Evolutionary conservation across 2,797 vertebrate species (phyloP).

Genomic region (Dicrostonyx torquatus): DNA sequence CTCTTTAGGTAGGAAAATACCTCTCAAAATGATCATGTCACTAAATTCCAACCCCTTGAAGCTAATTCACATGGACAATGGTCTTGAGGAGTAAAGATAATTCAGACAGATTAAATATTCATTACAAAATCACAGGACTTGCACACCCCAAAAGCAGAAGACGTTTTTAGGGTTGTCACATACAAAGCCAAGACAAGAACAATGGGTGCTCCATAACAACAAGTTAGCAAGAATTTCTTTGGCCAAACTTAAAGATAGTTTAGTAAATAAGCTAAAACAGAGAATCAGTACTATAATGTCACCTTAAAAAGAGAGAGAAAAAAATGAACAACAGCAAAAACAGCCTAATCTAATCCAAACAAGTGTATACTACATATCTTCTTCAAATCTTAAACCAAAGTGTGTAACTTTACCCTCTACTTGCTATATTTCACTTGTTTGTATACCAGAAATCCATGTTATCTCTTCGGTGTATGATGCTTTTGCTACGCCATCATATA

Average conservation of each 20-base stretch:
- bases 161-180: not conserved
- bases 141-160: not conserved
- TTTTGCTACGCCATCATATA: not conserved
- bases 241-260: not conserved
- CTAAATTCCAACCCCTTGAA: not conserved
- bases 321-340: not conserved
- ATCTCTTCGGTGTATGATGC: not conserved
- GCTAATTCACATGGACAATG: not conserved
- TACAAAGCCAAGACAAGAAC: not conserved
- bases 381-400: not conserved
- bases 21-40: not conserved
- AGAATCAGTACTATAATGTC: not conserved
- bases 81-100: not conserved
- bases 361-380: not conserved
- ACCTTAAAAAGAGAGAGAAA: not conserved
- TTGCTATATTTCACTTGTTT: not conserved
- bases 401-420: not conserved
- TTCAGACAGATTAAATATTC: not conserved
- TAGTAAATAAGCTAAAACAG: not conserved
- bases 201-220: not conserved
- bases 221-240: not conserved
- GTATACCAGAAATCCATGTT: not conserved
- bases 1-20: not conserved
- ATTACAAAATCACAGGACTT: not conserved
- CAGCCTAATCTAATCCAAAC: not conserved